These are phyloP conservation scores for Cygnus olor DNA, from an alignment of 2,797 vertebrate genomes.

Conservation along the genomic window DNA sequence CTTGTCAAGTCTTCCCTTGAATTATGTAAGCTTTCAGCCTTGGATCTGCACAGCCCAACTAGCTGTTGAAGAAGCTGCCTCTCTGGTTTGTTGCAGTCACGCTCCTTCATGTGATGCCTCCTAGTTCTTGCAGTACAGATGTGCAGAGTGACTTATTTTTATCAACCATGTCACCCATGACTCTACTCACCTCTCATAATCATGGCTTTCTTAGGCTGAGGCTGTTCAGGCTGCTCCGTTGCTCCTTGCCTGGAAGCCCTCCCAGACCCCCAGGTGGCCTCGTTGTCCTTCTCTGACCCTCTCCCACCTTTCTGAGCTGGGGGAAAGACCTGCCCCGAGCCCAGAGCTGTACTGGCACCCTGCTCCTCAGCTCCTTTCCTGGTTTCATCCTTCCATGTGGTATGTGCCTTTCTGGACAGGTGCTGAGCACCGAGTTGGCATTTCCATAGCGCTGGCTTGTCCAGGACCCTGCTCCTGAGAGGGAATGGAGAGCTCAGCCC, in stretches of 20 bases:
- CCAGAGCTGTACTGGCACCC: background rate
- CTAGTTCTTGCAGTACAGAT: background rate
- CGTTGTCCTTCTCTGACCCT: background rate
- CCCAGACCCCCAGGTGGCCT: background rate
- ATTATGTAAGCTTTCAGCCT: background rate
- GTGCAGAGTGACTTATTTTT: background rate
- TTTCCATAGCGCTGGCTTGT: background rate
- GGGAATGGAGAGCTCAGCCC: background rate
- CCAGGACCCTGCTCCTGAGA: background rate
- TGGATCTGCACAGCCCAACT: background rate
- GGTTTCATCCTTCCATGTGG: background rate
- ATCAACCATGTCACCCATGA: rapidly evolving
- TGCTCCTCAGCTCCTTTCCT: background rate
- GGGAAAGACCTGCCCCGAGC: background rate
- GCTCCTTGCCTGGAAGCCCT: background rate
- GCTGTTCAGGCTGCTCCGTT: background rate
- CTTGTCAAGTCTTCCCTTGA: background rate
- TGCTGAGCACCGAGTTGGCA: background rate
- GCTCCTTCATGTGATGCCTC: background rate
- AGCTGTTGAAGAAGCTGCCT: background rate
- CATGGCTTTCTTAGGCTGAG: background rate
- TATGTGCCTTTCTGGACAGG: background rate
- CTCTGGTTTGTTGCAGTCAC: background rate
- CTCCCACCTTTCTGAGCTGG: background rate
- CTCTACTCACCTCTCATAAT: background rate